These are phyloP conservation scores for Empis livida DNA, from an alignment of 2,888 invertebrate genomes.

Conservation along the genomic window DNA sequence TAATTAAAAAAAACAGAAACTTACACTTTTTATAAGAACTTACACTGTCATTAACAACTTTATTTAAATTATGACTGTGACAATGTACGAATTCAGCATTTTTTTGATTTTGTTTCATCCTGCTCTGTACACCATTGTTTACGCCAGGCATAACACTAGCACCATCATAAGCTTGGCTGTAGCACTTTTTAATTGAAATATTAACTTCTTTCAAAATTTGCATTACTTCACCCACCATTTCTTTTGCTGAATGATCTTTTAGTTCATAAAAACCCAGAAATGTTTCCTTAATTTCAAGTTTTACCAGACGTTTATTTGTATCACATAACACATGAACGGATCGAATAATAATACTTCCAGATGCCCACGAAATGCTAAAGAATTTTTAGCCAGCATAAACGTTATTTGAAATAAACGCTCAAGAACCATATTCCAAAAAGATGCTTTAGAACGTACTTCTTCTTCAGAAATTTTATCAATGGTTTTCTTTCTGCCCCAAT, in stretches of 20 bases:
- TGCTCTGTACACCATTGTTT: not conserved
- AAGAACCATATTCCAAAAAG: not conserved
- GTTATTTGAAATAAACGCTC: not conserved
- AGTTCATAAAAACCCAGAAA: slow-evolving; percentile 17
- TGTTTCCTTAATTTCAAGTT: slow-evolving; percentile 9
- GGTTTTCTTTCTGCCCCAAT: not conserved
- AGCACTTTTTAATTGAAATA: not conserved
- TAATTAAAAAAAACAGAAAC: not conserved
- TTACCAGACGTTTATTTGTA: slow-evolving; percentile 10
- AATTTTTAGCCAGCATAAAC: not conserved
- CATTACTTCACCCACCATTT: slow-evolving; percentile 17
- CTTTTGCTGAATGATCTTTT: slow-evolving; percentile 16
- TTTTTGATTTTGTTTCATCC: slow-evolving; percentile 16
- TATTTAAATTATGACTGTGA: slow-evolving; percentile 4
- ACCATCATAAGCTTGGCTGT: slow-evolving; percentile 2
- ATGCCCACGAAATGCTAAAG: slow-evolving; percentile 2
- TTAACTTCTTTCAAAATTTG: slow-evolving; percentile 9
- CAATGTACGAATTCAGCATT: slow-evolving; percentile 10
- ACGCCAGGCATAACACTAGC: slow-evolving; percentile 1
- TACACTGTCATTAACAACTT: slow-evolving; percentile 1
- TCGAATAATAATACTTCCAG: slow-evolving; percentile 16
- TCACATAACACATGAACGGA: slow-evolving; percentile 14
- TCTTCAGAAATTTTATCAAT: not conserved
- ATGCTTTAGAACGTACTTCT: not conserved
- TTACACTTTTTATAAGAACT: not conserved